Evolutionary conservation across 2,888 invertebrate genomes (phyloP).

Genomic region (Tiliacea aurago): DNA sequence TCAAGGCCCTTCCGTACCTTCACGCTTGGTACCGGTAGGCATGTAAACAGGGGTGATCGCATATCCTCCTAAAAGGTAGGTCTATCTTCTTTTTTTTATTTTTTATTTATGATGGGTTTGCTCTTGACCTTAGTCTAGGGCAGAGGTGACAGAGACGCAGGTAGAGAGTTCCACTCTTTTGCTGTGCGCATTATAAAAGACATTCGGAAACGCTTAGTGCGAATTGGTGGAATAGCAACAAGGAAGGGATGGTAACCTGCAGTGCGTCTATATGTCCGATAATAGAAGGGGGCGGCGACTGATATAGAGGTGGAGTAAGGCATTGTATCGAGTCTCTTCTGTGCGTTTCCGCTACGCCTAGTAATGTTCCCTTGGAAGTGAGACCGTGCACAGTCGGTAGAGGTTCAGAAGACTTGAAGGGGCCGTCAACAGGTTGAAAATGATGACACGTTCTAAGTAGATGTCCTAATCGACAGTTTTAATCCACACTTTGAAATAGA

Average conservation of each 20-base stretch:
- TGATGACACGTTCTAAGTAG: background rate
- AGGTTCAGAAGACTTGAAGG: background rate
- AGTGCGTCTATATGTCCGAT: too few species aligned
- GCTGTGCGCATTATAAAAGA: too few species aligned
- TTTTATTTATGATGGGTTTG: too few species aligned
- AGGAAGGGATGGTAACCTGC: too few species aligned
- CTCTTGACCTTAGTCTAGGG: too few species aligned
- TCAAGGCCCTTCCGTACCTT: conserved; percentile 1
- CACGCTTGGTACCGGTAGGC: background rate
- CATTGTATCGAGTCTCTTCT: conserved; percentile 22
- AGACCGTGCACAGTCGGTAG: background rate
- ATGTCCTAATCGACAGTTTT: background rate
- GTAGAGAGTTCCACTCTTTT: too few species aligned
- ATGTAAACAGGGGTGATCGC: background rate
- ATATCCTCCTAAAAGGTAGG: conserved; percentile 1
- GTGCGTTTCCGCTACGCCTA: conserved; percentile 7
- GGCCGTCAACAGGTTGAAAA: background rate
- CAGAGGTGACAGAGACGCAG: too few species aligned
- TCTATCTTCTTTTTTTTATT: too few species aligned
- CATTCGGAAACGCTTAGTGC: too few species aligned
- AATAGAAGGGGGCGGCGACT: too few species aligned
- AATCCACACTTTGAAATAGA: background rate
- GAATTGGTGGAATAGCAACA: too few species aligned
- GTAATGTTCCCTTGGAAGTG: conserved; percentile 1
- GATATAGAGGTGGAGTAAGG: conserved; percentile 5